Conservation (phyloP, 2,113 vertebrate species). For the Terrapene triunguis region DNA sequence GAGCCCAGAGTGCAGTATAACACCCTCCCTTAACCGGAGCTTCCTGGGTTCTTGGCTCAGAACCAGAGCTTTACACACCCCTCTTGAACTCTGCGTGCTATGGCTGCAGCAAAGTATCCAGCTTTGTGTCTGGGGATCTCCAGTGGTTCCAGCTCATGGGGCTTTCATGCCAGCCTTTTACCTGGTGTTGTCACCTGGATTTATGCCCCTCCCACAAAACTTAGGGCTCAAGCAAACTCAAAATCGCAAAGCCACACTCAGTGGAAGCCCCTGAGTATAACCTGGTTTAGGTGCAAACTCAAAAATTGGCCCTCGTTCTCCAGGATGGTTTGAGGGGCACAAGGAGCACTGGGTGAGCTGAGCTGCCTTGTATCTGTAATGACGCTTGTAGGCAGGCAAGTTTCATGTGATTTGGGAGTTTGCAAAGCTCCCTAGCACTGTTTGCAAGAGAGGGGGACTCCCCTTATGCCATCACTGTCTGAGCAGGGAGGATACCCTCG, state of each 20-base stretch:
- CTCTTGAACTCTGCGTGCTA: not conserved
- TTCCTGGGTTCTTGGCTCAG: not conserved
- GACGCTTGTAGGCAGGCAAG: not conserved
- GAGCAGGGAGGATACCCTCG: not conserved
- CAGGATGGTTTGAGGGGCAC: not conserved
- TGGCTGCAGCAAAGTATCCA: not conserved
- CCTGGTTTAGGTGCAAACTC: not conserved
- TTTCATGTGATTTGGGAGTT: not conserved
- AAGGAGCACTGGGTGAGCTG: not conserved
- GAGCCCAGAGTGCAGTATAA: not conserved
- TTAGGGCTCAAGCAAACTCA: not conserved
- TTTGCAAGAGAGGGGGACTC: not conserved
- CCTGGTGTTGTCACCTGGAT: not conserved
- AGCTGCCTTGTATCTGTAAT: not conserved
- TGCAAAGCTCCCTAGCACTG: not conserved
- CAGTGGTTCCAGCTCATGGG: not conserved
- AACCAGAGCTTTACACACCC: not conserved
- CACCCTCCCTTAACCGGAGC: not conserved
- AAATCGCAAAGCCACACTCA: not conserved
- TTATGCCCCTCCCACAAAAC: not conserved
- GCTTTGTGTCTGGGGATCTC: not conserved
- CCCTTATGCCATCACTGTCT: not conserved
- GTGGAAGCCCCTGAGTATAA: not conserved
- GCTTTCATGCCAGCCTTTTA: not conserved
- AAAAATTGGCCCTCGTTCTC: not conserved